phyloP scores from a whole-genome alignment of 2,113 vertebrate species.

The Sardina pilchardus region DNA sequence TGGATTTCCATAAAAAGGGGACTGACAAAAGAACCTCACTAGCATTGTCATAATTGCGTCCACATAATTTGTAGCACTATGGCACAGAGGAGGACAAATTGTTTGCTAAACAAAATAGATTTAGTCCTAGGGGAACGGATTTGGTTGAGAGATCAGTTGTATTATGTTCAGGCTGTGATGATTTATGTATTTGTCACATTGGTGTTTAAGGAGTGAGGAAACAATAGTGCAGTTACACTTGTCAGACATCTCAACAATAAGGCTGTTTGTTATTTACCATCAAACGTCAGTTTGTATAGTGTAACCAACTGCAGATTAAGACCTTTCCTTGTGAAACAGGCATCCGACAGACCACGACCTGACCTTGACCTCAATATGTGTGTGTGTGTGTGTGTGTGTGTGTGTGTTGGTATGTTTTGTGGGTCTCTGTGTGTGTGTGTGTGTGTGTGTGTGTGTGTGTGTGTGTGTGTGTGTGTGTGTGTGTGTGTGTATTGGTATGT shows the following conservation, averaged over 20 bases:
- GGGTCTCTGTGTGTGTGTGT: neutral
- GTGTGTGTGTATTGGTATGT: neutral
- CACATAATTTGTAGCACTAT: neutral
- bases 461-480: neutral
- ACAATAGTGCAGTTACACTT: neutral
- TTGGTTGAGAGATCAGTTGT: neutral
- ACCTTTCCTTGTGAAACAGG: neutral
- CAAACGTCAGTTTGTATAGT: neutral
- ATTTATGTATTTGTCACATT: neutral
- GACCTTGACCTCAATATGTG: conserved; percentile 1
- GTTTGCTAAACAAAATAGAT: neutral
- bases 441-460: neutral
- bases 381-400: neutral
- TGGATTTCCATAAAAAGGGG: neutral
- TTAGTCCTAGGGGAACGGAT: neutral
- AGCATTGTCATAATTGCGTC: neutral
- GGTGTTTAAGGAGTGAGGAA: neutral
- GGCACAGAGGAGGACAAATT: neutral
- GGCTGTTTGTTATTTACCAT: neutral
- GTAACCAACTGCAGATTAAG: neutral
- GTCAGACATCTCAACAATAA: neutral
- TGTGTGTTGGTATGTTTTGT: neutral
- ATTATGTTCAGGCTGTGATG: neutral
- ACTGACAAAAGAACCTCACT: neutral
- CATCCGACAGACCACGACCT: neutral